Base-by-base conservation (phyloP, 2,797 vertebrate species). In the Acanthurus leucopareius region DNA sequence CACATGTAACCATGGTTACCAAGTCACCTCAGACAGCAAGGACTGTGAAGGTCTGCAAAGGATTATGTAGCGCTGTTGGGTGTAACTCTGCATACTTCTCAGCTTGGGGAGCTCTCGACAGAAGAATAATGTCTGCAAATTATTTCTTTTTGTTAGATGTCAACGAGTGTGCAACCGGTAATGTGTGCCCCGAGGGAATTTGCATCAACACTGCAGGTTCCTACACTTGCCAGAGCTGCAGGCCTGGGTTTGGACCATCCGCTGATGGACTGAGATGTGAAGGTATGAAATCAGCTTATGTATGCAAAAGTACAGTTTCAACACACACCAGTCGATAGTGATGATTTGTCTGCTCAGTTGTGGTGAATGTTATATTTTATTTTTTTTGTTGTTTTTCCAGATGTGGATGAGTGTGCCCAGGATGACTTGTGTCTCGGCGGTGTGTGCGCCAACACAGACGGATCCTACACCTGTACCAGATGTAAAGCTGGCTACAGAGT, bases 151-250 rank as follows among this genome's bases (percentile, higher is more conserved):
- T 83, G 72, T 80, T 85, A 95, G 94, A 95, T 75, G 84, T 95
- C 84, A 82, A 95, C 59, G 94, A 95, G 91, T 95, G 94, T 72
- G 81, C 79, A 67, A 78, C 79, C 82, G 82, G 80, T 73, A 86
- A 44, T 90, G 88, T 61, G 58, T 98, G 97, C 88, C 93, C 91
- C 2, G 80, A 62, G 0, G 94, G 94, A 87, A 94, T 96, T 77
- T 98, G 97, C 89, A 89, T 96, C 89, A 97, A 97, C 89, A 94
- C 93, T 0, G 90, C 94, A 62, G 97, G 97, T 74, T 97, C 96
- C 83, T 97, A 95, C 70, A 88, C 91, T 82, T 97, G 97, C 84
- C 88, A 92, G 59, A 76, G 89, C 74, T 98, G 96, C 74, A 88
- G 91, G 4, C 65, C 92, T 0, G 97, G 97, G 75, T 97, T 96